phyloP scores from a whole-genome alignment of 2,113 vertebrate genomes.

The Percina caprodes region DNA sequence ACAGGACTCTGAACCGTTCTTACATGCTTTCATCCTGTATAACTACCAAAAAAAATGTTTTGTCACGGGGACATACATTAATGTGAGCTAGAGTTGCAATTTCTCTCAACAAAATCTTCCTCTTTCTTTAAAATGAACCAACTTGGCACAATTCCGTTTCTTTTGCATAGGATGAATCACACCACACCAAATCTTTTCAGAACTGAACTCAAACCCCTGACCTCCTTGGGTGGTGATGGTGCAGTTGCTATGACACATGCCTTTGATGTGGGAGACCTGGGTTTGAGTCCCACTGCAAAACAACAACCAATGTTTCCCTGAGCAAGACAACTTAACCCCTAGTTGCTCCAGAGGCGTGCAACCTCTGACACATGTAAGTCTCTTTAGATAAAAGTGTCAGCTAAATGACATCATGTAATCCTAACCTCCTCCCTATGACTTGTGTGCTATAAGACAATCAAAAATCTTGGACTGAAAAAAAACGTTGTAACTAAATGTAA shows the following conservation, averaged over 20 bases:
- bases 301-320: no score
- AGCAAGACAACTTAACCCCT: no score
- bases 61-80: background rate
- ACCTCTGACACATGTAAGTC: no score
- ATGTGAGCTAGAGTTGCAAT: constrained; percentile 9
- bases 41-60: background rate
- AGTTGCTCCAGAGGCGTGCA: no score
- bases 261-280: no score
- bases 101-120: constrained; percentile 12
- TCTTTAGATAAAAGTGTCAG: no score
- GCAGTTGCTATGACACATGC: no score
- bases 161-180: background rate
- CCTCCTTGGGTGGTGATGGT: background rate
- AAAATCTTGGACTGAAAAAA: constrained; percentile 18
- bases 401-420: no score
- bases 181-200: background rate
- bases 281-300: no score
- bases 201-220: background rate
- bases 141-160: background rate
- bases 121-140: background rate
- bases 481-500: background rate
- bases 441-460: constrained; percentile 12
- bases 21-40: constrained; percentile 10
- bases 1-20: background rate
- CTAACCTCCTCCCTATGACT: background rate